Base-by-base conservation (phyloP, 2,797 vertebrate species). In the Macrochelys suwanniensis region DNA sequence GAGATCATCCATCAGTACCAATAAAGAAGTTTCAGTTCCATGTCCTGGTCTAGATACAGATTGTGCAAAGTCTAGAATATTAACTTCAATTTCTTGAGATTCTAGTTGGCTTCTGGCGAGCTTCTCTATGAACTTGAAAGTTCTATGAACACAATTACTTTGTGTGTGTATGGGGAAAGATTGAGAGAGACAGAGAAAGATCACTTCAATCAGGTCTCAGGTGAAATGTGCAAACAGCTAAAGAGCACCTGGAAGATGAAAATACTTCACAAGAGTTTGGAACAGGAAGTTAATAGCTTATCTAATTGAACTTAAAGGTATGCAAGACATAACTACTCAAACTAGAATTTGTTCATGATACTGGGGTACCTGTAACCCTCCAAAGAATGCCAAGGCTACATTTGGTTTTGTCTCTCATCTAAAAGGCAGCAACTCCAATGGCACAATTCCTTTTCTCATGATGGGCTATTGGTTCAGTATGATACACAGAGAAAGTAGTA, bases 211-310 rank as follows among this genome's bases (percentile, higher is more conserved):
- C 94, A 76, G 91, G 94, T 96, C 80, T 89, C 88, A 91, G 96
- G 94, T 95, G 85, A 95, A 96, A 97, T 96, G 92, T 94, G 90
- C 89, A 96, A 97, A 95, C 84, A 65, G 82, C 94, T 97, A 95
- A 0, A 91, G 25, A 94, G 89, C 89, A 96, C 87, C 31, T 31
- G 31, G 13, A 33, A 61, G 59, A 94, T 65, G 92, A 89, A 94
- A 97, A 89, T 49, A 85, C 57, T 94, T 96, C 45, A 96, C 77
- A 95, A 96, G 94, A 86, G 53, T 85, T 92, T 94, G 61, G 37
- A 57, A 89, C 90, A 92, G 89, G 94, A 96, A 97, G 96, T 88
- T 10, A 97, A 95, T 56, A 95, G 80, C 85, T 97, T 96, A 95
- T 94, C 87, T 84, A 94, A 59, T 85, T 91, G 92, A 96, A 96